Base-by-base conservation (phyloP, 2,797 vertebrate genomes). In the Bryconaethiops microstoma region DNA sequence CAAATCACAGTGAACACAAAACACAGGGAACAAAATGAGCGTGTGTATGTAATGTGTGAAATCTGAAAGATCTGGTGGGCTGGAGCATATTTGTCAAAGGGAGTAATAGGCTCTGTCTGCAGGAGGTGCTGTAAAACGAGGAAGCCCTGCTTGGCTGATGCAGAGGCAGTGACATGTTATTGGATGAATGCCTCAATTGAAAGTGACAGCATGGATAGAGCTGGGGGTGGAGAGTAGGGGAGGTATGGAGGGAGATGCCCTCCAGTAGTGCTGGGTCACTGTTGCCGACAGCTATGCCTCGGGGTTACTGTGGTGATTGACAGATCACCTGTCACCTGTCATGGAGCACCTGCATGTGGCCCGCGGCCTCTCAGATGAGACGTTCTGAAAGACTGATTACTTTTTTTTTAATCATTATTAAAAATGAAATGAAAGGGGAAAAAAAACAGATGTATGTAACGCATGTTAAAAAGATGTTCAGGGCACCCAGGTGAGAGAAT, bases 161-260 rank as follows among this genome's bases (percentile, higher is more conserved):
- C 74, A 70, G 42, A n/a, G 39, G 45, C 67, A 60, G 64, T 65
- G 82, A 83, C 71, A 55, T 67, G 42, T 83, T 83, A 79, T 77
- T 81, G 73, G 83, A 77, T 79, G 80, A 83, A 52, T 77, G 62
- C 67, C 50, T 83, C 67, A 80, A 84, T 82, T 64, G 77, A 79
- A 82, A 76, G 84, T 87, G 86, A 85, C 81, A 83, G 83, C 83
- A 54, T 29, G 48, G 19, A 62, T 16, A 4, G 40, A 17, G 67
- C 71, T 65, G 29, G 52, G 50, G 82, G 79, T 80, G 62, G 75
- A 63, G 35, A 79, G 52, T 75, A 52, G 69, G 71, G 39, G 45
- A 77, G 59, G 45, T 21, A 62, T 55, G 68, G 65, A 74, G 63
- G 69, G 79, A 73, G 42, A 59, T 69, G 70, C 29, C 80, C 74